Percentiles rank a stretch among this genome's conserved stretches.
Evolutionary conservation across 2,113 vertebrate genomes (phyloP).

Genomic region (Glaucomys volans): DNA sequence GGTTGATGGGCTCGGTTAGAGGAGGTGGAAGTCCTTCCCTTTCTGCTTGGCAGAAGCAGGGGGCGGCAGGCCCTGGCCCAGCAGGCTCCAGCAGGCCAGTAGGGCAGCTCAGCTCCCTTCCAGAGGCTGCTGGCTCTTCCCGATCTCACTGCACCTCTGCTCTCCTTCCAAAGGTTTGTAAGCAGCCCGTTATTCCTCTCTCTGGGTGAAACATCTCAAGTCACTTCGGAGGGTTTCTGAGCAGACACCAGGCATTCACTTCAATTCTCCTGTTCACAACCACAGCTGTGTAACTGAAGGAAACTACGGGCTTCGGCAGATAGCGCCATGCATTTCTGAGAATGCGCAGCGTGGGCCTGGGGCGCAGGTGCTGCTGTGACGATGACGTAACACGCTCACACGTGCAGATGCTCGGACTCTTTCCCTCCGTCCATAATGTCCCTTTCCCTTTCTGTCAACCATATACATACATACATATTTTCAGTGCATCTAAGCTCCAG

Average conservation of each 20-base stretch:
- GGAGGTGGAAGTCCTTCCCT: not conserved
- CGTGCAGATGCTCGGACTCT: fast-evolving
- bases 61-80: not conserved
- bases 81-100: not conserved
- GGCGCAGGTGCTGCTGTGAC: no score
- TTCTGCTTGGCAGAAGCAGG: not conserved
- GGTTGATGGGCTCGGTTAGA: no score
- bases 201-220: not conserved
- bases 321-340: not conserved
- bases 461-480: not conserved
- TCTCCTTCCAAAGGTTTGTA: no score
- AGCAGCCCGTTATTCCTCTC: no score
- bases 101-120: not conserved
- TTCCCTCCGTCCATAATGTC: fast-evolving
- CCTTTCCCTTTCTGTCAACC: not conserved
- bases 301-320: not conserved
- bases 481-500: no score
- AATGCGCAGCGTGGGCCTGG: no score
- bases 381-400: not conserved
- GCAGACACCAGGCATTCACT: not conserved
- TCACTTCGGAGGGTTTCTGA: not conserved
- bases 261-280: not conserved
- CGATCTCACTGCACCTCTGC: no score
- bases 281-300: fast-evolving
- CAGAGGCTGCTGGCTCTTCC: not conserved